Evolutionary conservation across 2,797 vertebrate genomes (phyloP).

Genomic region (Pangasius larnaudii): DNA sequence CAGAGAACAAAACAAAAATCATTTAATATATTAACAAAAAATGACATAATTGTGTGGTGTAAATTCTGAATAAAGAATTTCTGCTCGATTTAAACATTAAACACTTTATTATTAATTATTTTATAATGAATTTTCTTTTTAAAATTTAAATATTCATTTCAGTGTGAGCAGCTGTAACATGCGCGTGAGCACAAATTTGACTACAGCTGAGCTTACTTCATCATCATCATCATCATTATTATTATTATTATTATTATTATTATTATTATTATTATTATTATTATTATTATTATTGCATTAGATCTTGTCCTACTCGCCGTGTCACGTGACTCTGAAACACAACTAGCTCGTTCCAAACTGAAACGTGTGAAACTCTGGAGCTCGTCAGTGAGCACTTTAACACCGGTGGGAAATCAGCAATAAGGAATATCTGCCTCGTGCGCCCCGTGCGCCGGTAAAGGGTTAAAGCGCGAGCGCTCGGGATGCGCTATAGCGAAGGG

Average conservation of each 20-base stretch:
- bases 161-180: background rate
- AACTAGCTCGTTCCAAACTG: background rate
- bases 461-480: constrained; percentile 69
- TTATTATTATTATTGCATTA: background rate
- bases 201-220: background rate
- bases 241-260: background rate
- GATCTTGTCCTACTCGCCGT: background rate
- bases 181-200: background rate
- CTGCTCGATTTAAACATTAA: background rate
- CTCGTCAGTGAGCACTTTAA: background rate
- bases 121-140: background rate
- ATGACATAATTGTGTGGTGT: background rate
- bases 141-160: background rate
- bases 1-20: background rate
- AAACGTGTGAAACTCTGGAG: too few species aligned
- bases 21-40: background rate
- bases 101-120: background rate
- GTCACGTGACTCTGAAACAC: background rate
- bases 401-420: background rate
- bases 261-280: background rate
- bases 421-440: background rate
- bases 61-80: background rate
- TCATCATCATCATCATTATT: background rate
- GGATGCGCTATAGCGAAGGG: constrained; percentile 64
- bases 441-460: constrained; percentile 42